Evolutionary conservation across 1,140 invertebrate genomes (phyloP), one percentile per base, ranked within the genome.

Genomic region (Goniozus legneri): DNA sequence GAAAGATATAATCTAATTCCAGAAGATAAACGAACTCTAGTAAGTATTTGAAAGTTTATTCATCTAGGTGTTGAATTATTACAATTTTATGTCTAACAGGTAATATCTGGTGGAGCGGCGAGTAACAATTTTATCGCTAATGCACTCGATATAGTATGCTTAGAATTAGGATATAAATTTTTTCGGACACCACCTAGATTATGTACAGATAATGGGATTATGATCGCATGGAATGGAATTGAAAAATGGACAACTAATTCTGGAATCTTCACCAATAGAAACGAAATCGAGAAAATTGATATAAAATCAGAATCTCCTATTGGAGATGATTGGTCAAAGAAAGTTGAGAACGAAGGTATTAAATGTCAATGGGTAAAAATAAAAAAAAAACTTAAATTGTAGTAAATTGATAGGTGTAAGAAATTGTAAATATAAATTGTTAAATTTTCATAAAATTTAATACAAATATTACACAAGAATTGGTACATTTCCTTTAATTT

Each of bases 181-280:
- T 80, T 81, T 33, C 80, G 86, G 53, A 93, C 95, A 14, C 88
- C 91, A 12, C 82, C 86, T n/a, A 80, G 83, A 62, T 79, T 97
- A 1, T 98, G 96, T 65, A 95, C 91, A 3, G 97, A 99, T 70
- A 99, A 99, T 83, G 97, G 95, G 14, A 80, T 96, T n/a, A 99
- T 99, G 97, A 94, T 98, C 55, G 96, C 96, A 15, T 98, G 96
- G 96, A 96, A 96, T 82, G 94, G 92, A 7, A 76, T 95, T 24
- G 94, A 97, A 75, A 88, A 84, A 40, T 82, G 75, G 62, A 66
- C 55, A 15, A 48, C 64, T 16, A 58, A 78, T 30, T 50, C 52
- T 13, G 80, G 73, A 4, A 54, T 84, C 37, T 62, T 78, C 3
- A 66, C 35, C 20, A 66, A 82, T 56, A 73, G 71, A 39, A 65